phyloP scores from a whole-genome alignment of 2,797 vertebrate species.

The Phylloscopus collybita region DNA sequence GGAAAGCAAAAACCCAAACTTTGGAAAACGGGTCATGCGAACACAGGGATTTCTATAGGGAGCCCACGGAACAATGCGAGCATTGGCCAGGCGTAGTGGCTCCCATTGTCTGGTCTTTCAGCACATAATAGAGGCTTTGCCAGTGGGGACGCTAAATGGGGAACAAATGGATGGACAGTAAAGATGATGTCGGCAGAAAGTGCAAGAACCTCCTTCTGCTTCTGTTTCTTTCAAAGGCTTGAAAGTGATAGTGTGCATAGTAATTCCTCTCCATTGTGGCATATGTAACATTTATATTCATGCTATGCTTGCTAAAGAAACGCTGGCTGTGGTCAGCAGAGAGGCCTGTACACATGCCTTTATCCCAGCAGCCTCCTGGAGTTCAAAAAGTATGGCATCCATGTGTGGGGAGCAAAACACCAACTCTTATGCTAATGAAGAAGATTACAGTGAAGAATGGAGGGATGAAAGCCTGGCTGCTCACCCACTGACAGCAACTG shows the following conservation, averaged over 20 bases:
- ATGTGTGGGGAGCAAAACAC: slow-evolving; percentile 2
- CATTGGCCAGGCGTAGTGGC: accelerated
- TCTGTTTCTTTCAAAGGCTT: slow-evolving; percentile 27
- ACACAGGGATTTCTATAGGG: neutral
- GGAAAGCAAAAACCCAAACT: neutral
- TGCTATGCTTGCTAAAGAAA: neutral
- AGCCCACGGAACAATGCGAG: neutral
- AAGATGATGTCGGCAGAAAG: slow-evolving; percentile 15
- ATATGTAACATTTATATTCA: neutral
- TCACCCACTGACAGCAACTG: neutral
- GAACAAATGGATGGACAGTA: slow-evolving; percentile 18
- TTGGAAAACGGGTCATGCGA: neutral
- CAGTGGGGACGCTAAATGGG: neutral
- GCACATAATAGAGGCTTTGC: neutral
- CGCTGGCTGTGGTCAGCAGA: neutral
- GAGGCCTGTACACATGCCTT: neutral
- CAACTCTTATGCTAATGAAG: slow-evolving; percentile 50
- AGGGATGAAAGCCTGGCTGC: neutral
- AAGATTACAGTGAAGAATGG: slow-evolving; percentile 53
- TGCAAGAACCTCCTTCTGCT: slow-evolving; percentile 12
- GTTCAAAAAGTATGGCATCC: slow-evolving; percentile 16
- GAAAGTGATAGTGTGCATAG: neutral
- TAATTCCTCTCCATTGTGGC: slow-evolving; percentile 20
- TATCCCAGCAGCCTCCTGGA: neutral
- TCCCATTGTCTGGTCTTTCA: neutral